Percentiles rank a stretch among this genome's conserved stretches.
Evolutionary conservation across 2,797 vertebrate species (phyloP).

Genomic region (Vespertilio murinus): DNA sequence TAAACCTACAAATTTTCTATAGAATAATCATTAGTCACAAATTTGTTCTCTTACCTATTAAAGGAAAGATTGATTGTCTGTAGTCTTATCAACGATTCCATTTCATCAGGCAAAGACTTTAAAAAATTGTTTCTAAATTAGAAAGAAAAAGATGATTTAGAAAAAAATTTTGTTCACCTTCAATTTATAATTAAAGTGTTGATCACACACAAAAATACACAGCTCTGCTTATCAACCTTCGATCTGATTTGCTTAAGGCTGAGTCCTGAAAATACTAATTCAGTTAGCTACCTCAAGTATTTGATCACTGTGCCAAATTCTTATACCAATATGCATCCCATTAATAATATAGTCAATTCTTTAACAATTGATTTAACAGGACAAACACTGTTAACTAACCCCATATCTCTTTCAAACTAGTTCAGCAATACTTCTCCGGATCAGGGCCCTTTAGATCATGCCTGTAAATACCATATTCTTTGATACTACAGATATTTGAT

Average conservation of each 20-base stretch:
- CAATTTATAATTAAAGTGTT: constrained; percentile 7
- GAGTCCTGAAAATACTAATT: background rate
- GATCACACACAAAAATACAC: background rate
- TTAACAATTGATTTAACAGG: background rate
- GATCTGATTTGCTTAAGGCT: background rate
- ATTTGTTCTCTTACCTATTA: constrained; percentile 89
- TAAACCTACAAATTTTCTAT: background rate
- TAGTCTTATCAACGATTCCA: constrained; percentile 88
- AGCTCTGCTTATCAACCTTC: background rate
- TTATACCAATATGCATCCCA: background rate
- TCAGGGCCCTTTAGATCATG: background rate
- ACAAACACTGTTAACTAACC: background rate
- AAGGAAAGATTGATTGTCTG: constrained; percentile 90
- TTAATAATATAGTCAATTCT: background rate
- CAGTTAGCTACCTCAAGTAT: background rate
- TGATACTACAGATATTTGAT: background rate
- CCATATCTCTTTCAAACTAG: background rate
- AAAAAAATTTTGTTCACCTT: background rate
- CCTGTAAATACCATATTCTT: background rate
- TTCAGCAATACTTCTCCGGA: background rate
- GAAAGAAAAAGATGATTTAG: constrained; percentile 64
- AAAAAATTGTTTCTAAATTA: constrained; percentile 92
- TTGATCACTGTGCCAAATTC: background rate
- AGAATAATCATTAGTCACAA: background rate
- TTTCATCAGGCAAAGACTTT: constrained; percentile 90